phyloP scores from a whole-genome alignment of 2,888 invertebrate genomes.

The Iphiclides podalirius region DNA sequence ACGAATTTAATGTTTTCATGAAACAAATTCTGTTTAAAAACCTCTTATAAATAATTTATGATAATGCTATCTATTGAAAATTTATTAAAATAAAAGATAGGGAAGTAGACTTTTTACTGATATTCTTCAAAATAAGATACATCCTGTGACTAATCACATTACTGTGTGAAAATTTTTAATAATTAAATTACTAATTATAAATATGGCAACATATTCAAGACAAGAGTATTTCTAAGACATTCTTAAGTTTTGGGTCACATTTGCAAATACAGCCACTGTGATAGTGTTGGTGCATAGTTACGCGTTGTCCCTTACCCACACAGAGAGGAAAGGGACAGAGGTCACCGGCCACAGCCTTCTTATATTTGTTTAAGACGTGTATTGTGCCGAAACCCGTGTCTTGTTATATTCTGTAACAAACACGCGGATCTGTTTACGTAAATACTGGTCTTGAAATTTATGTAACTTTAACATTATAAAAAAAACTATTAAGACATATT shows the following conservation, averaged over 20 bases:
- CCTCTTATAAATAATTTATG: too few species aligned
- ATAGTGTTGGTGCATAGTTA: conserved; percentile 55
- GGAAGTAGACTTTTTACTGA: too few species aligned
- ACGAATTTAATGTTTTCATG: too few species aligned
- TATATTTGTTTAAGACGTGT: conserved; percentile 79
- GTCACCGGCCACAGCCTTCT: conserved; percentile 74
- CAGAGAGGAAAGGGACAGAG: conserved; percentile 66
- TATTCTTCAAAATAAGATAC: too few species aligned
- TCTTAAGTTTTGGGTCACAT: conserved; percentile 54
- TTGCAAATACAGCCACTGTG: conserved; percentile 68
- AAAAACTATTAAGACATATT: not conserved
- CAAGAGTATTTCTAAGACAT: conserved; percentile 29
- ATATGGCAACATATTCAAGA: too few species aligned
- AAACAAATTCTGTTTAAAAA: too few species aligned
- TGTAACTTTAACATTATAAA: not conserved
- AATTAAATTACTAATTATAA: too few species aligned
- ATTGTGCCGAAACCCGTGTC: conserved; percentile 56
- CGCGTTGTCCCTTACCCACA: conserved; percentile 70
- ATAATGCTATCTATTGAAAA: too few species aligned
- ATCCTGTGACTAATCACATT: too few species aligned
- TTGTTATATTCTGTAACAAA: conserved; percentile 38
- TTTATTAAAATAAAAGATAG: too few species aligned
- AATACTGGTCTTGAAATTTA: too few species aligned
- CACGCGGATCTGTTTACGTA: conserved; percentile 11
- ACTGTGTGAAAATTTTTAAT: too few species aligned